phyloP scores from a whole-genome alignment of 2,888 invertebrate genomes.

The Ophion obscuratus region DNA sequence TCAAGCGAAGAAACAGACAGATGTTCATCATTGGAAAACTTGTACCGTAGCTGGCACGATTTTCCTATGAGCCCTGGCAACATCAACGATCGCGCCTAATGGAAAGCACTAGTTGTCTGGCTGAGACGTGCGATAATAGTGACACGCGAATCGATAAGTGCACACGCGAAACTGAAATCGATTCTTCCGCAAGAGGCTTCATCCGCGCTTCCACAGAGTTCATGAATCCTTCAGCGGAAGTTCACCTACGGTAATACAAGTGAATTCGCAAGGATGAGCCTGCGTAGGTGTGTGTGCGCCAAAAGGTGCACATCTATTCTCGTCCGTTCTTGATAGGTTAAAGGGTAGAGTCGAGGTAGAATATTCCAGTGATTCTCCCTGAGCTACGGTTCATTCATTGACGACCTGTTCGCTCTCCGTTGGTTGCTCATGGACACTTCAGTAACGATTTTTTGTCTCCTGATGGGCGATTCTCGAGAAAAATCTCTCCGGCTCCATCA shows the following conservation, averaged over 20 bases:
- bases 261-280: neutral
- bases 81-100: constrained; percentile 45
- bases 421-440: too few relatives aligned
- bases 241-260: constrained; percentile 11
- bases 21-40: constrained; percentile 40
- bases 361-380: neutral
- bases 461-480: too few relatives aligned
- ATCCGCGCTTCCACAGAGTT: constrained; percentile 13
- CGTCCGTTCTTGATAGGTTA: constrained; percentile 21
- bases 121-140: constrained; percentile 50
- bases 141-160: constrained; percentile 54
- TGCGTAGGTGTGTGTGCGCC: constrained; percentile 9
- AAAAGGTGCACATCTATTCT: constrained; percentile 11
- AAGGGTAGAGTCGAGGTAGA: neutral
- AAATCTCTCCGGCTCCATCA: too few relatives aligned
- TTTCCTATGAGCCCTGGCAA: neutral
- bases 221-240: constrained; percentile 52
- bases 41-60: neutral
- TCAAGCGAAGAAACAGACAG: constrained; percentile 45
- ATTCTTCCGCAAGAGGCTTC: constrained; percentile 26
- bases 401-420: neutral
- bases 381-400: neutral
- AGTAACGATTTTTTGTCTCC: too few relatives aligned
- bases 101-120: constrained; percentile 44
- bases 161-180: constrained; percentile 42